Evolutionary conservation across 2,797 vertebrate species (phyloP), one percentile per base, ranked within the genome.

Genomic region (Sorex maritimensis): DNA sequence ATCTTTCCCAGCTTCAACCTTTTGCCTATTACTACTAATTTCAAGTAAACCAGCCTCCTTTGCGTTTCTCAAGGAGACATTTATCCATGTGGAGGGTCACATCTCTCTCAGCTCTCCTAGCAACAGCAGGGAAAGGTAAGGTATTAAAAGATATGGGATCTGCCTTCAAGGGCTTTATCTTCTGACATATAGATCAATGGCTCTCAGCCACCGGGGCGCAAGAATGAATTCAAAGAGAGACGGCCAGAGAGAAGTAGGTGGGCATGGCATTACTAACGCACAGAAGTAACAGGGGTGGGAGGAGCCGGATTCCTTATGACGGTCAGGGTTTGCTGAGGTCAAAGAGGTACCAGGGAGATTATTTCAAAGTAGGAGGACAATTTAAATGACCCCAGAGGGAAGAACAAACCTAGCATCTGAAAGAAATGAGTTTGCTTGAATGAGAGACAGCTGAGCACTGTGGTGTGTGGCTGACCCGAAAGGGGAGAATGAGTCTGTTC

Each of bases 31-130:
- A 10, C 11, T 49, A 49, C 26, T 52, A 23, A 5, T 61, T 82
- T 86, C 84, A 38, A 73, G 12, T 78, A 49, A 89, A 89, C 26
- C 38, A 89, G 72, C 23, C 13, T 80, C 6, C 30, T 79, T 82
- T 19, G 17, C 19, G 41, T 79, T 49, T 78, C 83, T 58, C 52
- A 65, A 74, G 81, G 65, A 55, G 44, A 58, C 1, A 24, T 79
- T 38, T 75, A 8, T 83, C 30, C 49, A 69, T 11, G 28, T 65
- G 34, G 46, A 65, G 15, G 21, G 19, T 92, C 85, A 49, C 21
- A 30, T 58, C 49, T 72, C 44, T 30, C 46, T 95, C 12, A 11
- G 41, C 5, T 75, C 8, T 55, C 24, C 30, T 15, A 77, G 19
- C 6, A 23, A 58, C 14, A 41, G 61, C 15, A 38, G 5, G n/a